Evolutionary conservation across 2,113 vertebrate species (phyloP), one percentile per base, ranked within the genome.

Genomic region (Neodontobutis hainanensis): DNA sequence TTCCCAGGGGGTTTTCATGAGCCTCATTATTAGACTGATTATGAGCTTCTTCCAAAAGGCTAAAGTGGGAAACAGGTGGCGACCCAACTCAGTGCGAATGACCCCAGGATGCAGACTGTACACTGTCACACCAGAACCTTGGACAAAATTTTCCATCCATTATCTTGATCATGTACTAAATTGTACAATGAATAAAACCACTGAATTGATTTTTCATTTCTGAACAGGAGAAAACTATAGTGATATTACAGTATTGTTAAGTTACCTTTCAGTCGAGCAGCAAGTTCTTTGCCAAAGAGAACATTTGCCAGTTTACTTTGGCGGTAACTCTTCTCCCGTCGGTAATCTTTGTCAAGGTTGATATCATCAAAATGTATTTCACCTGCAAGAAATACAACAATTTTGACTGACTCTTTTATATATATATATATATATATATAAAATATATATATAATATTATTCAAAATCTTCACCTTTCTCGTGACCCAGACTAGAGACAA

Each of bases 241-340:
- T 27, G 1, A 27, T 27, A 27, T 27, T 27, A 27, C 19, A 27
- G 19, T 27, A 27, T 27, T 27, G 19, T 27, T 8, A 55, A 55
- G 4, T 5, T 60, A 92, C 92, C 91, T 70, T 89, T n/a, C 45
- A 93, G 78, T 61, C 87, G 83, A 45, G 34, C 7, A 11, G 92
- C 89, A 67, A 93, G 85, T 61, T 92, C 90, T 27, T 44, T 83
- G 59, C 64, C 68, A 34, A 93, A 94, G 27, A 94, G 86, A 50
- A 93, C 76, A 14, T 93, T 93, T 15, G 92, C 92, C 53, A 94
- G 73, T 67, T 93, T 93, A 85, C 91, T 94, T 67, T 92, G 92
- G 1, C 35, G 16, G 69, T 93, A 94, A 75, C 91, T 89, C 11
- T 4, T 59, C 0, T 38, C 0, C 5, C 77, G 68, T 0, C 50